A percentile compares a stretch with the other conserved stretches of the same genome.
phyloP scores from a whole-genome alignment of 2,797 vertebrate genomes.

The Neosilurus hyrtlii region DNA sequence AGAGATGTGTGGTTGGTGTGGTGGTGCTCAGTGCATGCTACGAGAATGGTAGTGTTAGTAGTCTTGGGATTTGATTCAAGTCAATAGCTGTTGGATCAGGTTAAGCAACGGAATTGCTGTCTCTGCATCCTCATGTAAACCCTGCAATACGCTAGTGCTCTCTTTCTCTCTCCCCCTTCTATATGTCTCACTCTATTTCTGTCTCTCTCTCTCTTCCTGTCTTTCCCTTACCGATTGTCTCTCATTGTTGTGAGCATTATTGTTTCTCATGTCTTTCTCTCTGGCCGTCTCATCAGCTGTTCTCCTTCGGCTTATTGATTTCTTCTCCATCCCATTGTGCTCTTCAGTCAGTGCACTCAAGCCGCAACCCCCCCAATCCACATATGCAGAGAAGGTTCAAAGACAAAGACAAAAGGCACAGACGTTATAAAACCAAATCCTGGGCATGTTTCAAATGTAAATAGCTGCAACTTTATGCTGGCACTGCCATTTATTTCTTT shows the following conservation, averaged over 20 bases:
- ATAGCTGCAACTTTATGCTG: neutral
- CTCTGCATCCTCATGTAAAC: constrained; percentile 46
- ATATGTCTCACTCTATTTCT: neutral
- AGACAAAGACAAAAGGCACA: constrained; percentile 10
- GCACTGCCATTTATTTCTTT: neutral
- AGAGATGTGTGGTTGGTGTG: constrained; percentile 20
- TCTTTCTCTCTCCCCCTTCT: neutral
- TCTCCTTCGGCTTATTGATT: constrained; percentile 58
- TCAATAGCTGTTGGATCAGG: constrained; percentile 46
- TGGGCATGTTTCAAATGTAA: neutral
- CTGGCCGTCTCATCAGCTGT: constrained; percentile 48
- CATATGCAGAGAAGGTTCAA: constrained; percentile 56
- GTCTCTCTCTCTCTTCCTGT: constrained; percentile 56
- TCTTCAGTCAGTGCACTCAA: constrained; percentile 4
- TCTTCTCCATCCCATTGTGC: neutral
- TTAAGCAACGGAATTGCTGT: constrained; percentile 41
- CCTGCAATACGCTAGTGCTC: constrained; percentile 25
- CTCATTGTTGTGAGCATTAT: constrained; percentile 40
- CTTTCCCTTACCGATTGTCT: constrained; percentile 35
- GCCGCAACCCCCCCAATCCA: constrained; percentile 36
- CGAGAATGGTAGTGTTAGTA: constrained; percentile 52
- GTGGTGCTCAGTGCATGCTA: neutral
- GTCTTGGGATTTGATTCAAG: constrained; percentile 54
- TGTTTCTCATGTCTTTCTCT: constrained; percentile 2
- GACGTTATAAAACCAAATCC: neutral